Evolutionary conservation across 2,113 vertebrate species (phyloP).

Genomic region (Ophthalmolycus amberensis): DNA sequence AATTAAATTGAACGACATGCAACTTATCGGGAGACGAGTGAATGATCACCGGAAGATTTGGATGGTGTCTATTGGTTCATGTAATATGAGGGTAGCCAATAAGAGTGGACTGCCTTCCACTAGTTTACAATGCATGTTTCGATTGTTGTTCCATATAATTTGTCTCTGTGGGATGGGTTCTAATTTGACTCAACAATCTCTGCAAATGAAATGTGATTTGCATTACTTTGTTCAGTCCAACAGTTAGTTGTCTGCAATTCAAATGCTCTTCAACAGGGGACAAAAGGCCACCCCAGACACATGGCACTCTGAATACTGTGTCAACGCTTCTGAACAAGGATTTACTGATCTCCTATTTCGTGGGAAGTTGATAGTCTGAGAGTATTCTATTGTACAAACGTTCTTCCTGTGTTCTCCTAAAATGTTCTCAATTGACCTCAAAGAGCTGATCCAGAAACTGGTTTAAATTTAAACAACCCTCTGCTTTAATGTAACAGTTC

Average conservation of each 20-base stretch:
- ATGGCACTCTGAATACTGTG: neutral
- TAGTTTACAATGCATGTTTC: slow-evolving; percentile 56
- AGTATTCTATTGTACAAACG: neutral
- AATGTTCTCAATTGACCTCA: neutral
- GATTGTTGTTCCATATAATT: slow-evolving; percentile 29
- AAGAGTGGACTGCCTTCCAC: slow-evolving; percentile 9
- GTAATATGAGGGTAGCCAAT: neutral
- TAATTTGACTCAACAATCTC: slow-evolving; percentile 69
- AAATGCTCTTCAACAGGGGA: slow-evolving; percentile 30
- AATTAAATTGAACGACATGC: slow-evolving; percentile 13
- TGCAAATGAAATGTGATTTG: slow-evolving; percentile 62
- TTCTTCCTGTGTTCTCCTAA: neutral
- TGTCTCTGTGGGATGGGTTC: slow-evolving; percentile 48
- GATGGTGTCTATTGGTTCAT: slow-evolving; percentile 11
- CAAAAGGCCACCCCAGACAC: slow-evolving; percentile 23
- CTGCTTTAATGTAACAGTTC: neutral
- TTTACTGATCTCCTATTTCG: neutral
- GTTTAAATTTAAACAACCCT: neutral
- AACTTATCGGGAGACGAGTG: neutral
- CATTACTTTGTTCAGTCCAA: slow-evolving; percentile 58
- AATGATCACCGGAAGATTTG: neutral
- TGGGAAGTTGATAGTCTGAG: neutral
- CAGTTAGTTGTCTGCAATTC: slow-evolving; percentile 49
- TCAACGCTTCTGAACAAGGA: slow-evolving; percentile 20
- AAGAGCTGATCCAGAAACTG: neutral